These are phyloP conservation scores for Mustelus asterias DNA, from an alignment of 2,113 vertebrate species.

Conservation along the genomic window DNA sequence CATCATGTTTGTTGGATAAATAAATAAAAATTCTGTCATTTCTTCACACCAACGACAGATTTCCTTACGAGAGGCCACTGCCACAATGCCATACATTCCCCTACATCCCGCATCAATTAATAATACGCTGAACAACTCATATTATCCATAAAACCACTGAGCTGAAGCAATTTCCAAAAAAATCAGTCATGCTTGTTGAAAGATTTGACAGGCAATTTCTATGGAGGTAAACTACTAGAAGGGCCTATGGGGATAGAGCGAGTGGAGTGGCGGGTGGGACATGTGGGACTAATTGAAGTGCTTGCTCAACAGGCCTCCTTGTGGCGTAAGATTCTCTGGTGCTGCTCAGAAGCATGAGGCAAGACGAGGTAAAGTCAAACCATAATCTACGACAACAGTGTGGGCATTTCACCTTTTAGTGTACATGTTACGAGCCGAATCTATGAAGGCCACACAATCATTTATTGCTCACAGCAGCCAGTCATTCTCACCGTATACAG, in stretches of 20 bases:
- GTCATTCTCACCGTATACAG: not conserved
- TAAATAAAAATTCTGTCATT: not conserved
- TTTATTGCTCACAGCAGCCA: not conserved
- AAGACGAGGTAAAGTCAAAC: not conserved
- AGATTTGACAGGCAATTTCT: constrained; percentile 24
- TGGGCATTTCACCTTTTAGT: not conserved
- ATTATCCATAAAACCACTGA: not conserved
- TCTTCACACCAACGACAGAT: not conserved
- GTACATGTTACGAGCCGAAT: not conserved
- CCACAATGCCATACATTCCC: not conserved
- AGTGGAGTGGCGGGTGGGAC: not conserved
- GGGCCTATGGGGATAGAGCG: not conserved
- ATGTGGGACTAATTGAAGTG: not conserved
- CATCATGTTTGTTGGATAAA: not conserved
- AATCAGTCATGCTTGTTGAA: not conserved
- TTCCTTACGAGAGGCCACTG: not conserved
- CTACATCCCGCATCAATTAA: not conserved
- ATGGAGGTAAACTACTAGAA: not conserved
- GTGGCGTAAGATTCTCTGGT: not conserved
- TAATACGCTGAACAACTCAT: not conserved
- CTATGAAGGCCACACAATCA: not conserved
- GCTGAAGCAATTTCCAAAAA: constrained; percentile 7
- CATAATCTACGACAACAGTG: not conserved
- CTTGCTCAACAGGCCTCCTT: not conserved
- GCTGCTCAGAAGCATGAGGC: not conserved